phyloP scores from a whole-genome alignment of 2,797 vertebrate species.

The Sebastes taczanowskii region DNA sequence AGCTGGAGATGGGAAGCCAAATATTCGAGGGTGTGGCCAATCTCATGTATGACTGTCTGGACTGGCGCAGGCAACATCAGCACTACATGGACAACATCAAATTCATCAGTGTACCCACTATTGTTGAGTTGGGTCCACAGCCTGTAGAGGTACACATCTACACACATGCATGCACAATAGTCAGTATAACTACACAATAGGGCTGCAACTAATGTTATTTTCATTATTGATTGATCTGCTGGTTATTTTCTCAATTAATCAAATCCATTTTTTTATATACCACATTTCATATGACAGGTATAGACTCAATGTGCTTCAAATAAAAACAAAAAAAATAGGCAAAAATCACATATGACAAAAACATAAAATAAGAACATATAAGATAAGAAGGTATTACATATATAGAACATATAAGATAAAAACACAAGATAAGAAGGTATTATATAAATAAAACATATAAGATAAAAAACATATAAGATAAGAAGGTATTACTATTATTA shows the following conservation, averaged over 20 bases:
- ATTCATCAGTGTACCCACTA: slow-evolving; percentile 81
- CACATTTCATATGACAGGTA: no score
- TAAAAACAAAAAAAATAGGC: no score
- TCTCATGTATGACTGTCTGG: slow-evolving; percentile 90
- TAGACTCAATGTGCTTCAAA: no score
- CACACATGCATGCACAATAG: neutral
- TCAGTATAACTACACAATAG: neutral
- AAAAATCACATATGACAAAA: no score
- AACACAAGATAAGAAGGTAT: no score
- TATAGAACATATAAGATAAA: no score
- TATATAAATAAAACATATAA: no score
- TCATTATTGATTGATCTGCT: neutral
- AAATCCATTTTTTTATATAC: no score
- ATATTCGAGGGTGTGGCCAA: slow-evolving; percentile 88
- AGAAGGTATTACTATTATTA: no score
- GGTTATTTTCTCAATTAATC: neutral
- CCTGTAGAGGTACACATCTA: slow-evolving; percentile 58
- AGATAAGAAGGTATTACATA: no score
- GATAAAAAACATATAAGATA: no score
- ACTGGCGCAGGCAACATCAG: slow-evolving; percentile 88
- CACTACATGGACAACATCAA: slow-evolving; percentile 84
- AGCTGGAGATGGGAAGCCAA: slow-evolving; percentile 83
- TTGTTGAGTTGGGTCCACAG: slow-evolving; percentile 37
- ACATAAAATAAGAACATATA: no score
- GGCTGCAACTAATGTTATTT: neutral